These are phyloP conservation scores for Agapornis roseicollis DNA, from an alignment of 2,113 vertebrate species.

Conservation along the genomic window DNA sequence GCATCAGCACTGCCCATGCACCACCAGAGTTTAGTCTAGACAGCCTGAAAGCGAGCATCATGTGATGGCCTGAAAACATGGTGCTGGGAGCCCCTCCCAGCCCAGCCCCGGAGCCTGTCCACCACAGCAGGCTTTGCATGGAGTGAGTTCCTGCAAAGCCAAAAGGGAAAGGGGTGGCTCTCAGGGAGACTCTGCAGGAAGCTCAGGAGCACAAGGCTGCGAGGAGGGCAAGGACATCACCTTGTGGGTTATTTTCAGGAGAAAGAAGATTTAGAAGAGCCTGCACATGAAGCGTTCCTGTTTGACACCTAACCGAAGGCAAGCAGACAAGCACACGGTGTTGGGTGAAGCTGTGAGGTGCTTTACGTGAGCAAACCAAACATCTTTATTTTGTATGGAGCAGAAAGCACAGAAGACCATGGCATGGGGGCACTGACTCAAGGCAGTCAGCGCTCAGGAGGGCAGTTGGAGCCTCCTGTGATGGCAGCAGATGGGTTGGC, in stretches of 20 bases:
- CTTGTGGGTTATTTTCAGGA: not conserved
- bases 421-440: not conserved
- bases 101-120: not conserved
- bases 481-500: not conserved
- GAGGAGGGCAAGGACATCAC: not conserved
- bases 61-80: not conserved
- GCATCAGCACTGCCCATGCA: slow-evolving; percentile 34
- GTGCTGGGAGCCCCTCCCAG: not conserved
- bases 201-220: not conserved
- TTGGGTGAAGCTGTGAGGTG: not conserved
- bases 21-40: not conserved
- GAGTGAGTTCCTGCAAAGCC: not conserved
- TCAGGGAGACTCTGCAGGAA: not conserved
- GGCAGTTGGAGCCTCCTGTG: not conserved
- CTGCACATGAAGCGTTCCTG: not conserved
- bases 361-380: not conserved
- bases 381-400: not conserved
- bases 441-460: not conserved
- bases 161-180: not conserved
- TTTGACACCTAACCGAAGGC: not conserved
- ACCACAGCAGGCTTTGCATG: not conserved
- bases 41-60: not conserved
- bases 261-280: not conserved
- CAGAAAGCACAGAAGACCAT: not conserved
- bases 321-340: not conserved